Evolutionary conservation across 2,888 invertebrate genomes (phyloP), one percentile per base, ranked within the genome.

Genomic region (Ophioninae sp.): DNA sequence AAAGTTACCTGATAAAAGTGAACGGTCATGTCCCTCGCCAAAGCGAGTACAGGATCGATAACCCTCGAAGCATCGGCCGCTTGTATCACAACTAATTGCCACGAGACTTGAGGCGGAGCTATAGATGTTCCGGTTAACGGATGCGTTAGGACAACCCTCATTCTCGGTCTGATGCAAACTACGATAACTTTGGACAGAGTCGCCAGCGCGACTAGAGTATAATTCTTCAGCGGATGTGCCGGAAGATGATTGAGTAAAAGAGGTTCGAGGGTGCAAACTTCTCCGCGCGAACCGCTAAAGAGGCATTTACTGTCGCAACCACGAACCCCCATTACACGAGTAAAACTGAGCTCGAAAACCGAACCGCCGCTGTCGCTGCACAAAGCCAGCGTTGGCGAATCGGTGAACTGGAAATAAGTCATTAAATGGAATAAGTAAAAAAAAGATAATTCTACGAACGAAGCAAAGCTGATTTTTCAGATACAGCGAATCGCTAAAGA

Each of bases 241-340:
- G 94, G 94, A 77, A 95, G 92, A 84, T 94, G 93, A 85, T 94
- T 94, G 85, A 95, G 93, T 72, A 95, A 94, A 69, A 97, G 93
- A 0, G 96, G 96, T 90, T 96, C 96, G 83, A 97, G 94, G 13
- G 95, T 94, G 89, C 96, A 96, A 67, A 98, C 98, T 94, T 99
- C 99, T 0, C 99, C 99, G 78, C 98, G 95, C 77, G 98, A 98
- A 51, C 99, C 99, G 56, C 99, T 99, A 93, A 99, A 99, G 20
- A 99, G 94, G 92, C 99, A 99, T 75, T 97, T 96, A 0, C 98
- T 97, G 84, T 97, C 96, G 92, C 97, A 97, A 0, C 97, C 96
- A 64, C 98, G 94, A 58, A 98, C 96, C 17, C 98, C 98, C 87
- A 99, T 94, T 13, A 97, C 96, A 81, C 98, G 94, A 63, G 97